phyloP scores from a whole-genome alignment of 1,140 invertebrate species.

The Trinorchestia longiramus region DNA sequence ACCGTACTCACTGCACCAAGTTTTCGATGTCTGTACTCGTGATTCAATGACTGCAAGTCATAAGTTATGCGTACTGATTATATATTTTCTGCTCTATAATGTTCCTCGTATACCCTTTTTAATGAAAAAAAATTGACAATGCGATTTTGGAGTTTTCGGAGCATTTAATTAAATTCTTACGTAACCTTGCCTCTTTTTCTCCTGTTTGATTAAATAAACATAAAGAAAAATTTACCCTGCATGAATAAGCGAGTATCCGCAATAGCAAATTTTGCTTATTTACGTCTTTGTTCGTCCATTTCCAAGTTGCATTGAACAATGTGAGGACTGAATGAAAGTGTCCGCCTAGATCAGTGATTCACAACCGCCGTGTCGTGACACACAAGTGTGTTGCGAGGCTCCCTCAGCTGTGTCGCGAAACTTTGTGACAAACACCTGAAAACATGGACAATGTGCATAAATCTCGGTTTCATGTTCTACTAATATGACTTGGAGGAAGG shows the following conservation, averaged over 20 bases:
- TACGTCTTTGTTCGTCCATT: not conserved
- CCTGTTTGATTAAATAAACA: not conserved
- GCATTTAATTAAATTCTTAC: not conserved
- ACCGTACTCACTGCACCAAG: not conserved
- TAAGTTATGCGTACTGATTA: not conserved
- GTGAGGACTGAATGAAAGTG: too few relatives aligned
- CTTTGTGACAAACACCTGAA: too few relatives aligned
- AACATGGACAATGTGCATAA: too few relatives aligned
- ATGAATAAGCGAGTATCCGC: too few relatives aligned
- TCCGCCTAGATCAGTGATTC: too few relatives aligned
- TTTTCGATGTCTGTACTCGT: not conserved
- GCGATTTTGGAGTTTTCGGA: not conserved
- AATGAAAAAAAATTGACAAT: not conserved
- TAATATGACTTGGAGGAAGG: too few relatives aligned
- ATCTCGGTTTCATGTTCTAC: too few relatives aligned
- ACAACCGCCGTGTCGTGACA: too few relatives aligned
- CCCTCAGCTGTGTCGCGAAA: too few relatives aligned
- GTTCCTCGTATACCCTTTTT: not conserved
- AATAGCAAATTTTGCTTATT: not conserved
- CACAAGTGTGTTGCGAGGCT: too few relatives aligned
- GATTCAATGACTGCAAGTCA: not conserved
- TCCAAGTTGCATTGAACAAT: too few relatives aligned
- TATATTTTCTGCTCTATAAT: not conserved
- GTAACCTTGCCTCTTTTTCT: not conserved
- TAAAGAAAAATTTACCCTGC: not conserved